Evolutionary conservation across 2,797 vertebrate species (phyloP).

Genomic region (Eutrigla gurnardus): DNA sequence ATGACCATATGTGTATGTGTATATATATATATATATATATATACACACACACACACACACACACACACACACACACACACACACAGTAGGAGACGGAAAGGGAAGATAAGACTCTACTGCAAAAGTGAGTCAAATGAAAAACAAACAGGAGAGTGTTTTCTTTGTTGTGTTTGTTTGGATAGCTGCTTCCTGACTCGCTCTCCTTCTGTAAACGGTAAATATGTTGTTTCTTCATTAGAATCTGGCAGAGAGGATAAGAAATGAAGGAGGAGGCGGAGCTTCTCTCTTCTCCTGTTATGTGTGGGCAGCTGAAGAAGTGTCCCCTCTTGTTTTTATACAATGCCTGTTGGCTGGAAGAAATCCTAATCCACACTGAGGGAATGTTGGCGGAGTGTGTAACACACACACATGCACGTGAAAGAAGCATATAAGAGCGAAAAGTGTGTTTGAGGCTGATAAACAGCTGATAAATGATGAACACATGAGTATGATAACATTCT

Average conservation of each 20-base stretch:
- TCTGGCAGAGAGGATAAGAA: slow-evolving; percentile 16
- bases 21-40: no score
- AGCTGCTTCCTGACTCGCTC: not conserved
- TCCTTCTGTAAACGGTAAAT: slow-evolving; percentile 11
- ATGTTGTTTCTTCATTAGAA: slow-evolving; percentile 15
- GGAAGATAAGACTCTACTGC: not conserved
- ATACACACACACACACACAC: no score
- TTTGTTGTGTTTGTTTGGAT: not conserved
- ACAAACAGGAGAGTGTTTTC: not conserved
- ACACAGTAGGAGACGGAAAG: no score
- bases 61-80: no score
- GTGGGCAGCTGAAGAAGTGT: slow-evolving; percentile 51
- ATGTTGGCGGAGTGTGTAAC: slow-evolving; percentile 27
- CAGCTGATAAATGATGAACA: not conserved
- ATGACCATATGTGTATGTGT: not conserved
- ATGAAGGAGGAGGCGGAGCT: slow-evolving; percentile 14
- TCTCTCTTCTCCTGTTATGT: slow-evolving; percentile 15
- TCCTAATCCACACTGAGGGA: slow-evolving; percentile 27
- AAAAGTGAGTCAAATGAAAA: not conserved
- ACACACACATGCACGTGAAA: not conserved
- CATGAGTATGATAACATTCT: not conserved
- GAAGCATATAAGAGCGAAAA: not conserved
- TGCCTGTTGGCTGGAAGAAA: slow-evolving; percentile 20
- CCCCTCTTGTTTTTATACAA: slow-evolving; percentile 40
- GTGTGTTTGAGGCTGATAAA: not conserved